Percentiles rank a stretch among this genome's conserved stretches.
phyloP scores from a whole-genome alignment of 2,797 vertebrate species.

The Limosa lapponica region DNA sequence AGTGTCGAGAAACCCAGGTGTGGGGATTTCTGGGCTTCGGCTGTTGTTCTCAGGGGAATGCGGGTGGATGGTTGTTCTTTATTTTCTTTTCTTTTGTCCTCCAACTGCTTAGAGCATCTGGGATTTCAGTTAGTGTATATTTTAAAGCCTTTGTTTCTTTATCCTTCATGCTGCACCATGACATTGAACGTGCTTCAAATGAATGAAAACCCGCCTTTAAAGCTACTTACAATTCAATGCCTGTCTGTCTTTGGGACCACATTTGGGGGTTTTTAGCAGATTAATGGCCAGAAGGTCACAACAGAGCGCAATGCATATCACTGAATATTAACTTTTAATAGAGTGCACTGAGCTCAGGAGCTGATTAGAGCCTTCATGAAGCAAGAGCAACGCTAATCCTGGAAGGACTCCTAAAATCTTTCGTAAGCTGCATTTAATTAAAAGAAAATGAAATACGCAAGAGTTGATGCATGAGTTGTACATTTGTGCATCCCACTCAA shows the following conservation, averaged over 20 bases:
- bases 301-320: background rate
- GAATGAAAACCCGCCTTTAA: conserved; percentile 15
- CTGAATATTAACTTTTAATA: conserved; percentile 37
- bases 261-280: conserved; percentile 39
- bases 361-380: background rate
- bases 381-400: background rate
- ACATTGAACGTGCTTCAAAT: conserved; percentile 32
- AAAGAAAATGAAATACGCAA: conserved; percentile 40
- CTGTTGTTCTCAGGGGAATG: background rate
- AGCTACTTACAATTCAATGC: background rate
- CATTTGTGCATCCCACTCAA: conserved; percentile 62
- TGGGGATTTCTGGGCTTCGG: background rate
- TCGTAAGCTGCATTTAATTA: conserved; percentile 61
- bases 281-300: conserved; percentile 38
- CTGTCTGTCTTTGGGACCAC: conserved; percentile 16
- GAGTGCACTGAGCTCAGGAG: background rate
- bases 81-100: background rate
- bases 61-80: background rate
- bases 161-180: background rate
- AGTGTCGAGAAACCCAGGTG: background rate
- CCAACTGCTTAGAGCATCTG: background rate
- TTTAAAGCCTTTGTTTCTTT: conserved; percentile 31
- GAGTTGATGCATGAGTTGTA: conserved; percentile 42
- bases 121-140: background rate
- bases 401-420: conserved; percentile 47